Evolutionary conservation across 1,140 invertebrate species (phyloP), one percentile per base, ranked within the genome.

Genomic region (Platorchestia sp.): DNA sequence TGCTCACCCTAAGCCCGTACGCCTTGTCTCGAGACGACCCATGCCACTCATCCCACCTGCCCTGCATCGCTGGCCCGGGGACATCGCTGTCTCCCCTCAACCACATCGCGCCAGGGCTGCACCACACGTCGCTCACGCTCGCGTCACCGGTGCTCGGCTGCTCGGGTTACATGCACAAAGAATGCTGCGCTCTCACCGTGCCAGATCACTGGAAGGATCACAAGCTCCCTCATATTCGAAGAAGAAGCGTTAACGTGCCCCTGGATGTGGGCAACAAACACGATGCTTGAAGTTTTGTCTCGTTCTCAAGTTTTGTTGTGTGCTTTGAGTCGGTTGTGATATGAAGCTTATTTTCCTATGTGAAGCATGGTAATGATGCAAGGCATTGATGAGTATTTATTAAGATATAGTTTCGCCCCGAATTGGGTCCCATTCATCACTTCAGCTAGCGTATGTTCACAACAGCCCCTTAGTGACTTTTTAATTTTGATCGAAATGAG

Each of bases 181-280:
- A 93, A 44, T 93, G 91, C 40, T 93, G 91, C 40, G 44, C 91
- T 45, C 91, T 93, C 14, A 45, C 44, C 47, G 91, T 93, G 43
- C 91, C 91, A 45, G 45, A 93, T 0, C 91, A 93, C 19, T 93
- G 91, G 91, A 93, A 45, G n/a, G 91, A 93, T 1, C 91, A 44
- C 45, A 93, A 93, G 40, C 91, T 93, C 40, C 91, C 91, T 42
- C 40, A 93, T 44, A 45, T 93, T 45, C 41, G 91, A 40, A 93
- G 91, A 93, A 93, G 91, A 93, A 93, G 91, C 40, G 91, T 93
- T 47, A 93, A 93, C 47, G 91, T 93, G 16, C 91, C 91, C 6
- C 45, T 93, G 14, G 45, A 93, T 45, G 91, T 93, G 43, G 40
- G 91, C 45, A 44, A 44, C 91, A 93, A 93, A 93, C 44, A 47